Base-by-base conservation (phyloP, 2,113 vertebrate species). In the Scortum barcoo region DNA sequence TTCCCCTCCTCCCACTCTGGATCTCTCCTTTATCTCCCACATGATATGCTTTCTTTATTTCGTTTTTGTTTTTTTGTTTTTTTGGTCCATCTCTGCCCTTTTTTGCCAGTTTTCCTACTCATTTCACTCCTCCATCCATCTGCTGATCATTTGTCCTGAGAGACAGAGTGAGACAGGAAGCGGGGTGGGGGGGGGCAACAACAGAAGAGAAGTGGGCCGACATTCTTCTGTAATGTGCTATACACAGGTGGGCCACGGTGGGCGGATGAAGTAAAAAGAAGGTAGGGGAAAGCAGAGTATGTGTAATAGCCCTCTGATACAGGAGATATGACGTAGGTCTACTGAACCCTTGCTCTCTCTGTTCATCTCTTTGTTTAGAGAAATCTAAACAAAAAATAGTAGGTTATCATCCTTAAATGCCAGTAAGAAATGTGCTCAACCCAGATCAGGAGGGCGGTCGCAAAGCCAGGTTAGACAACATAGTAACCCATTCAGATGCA, bases 91-190 rank as follows among this genome's bases (percentile, higher is more conserved):
- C 56, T 73, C 56, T 87, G 63, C 62, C 82, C 46, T 81, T 84
- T 86, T 83, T 24, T 72, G 63, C 76, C 71, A 83, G 67, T 75
- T 66, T 81, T 86, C 46, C 60, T 62, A 72, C 76, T 90, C 76
- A 63, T 67, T 74, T 62, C 57, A 85, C 77, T 89, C 88, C 87
- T 88, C 75, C 84, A 86, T 78, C 76, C 80, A 89, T 88, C 80
- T 84, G 75, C 86, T 79, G 66, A 81, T 89, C 85, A 69, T 80
- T 86, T 81, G 33, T 84, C 51, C 75, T 24, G 7, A 68, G 70
- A 83, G 75, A 58, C 53, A 46, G 82, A 54, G n/a, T 8, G 69
- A 65, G 81, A 57, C n/a, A 56, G 5, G 46, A 57, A 70, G 54
- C 3, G 63, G 58, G 48, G 8, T 22, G 50, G 13, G 11, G 30